Conservation (phyloP, 2,797 vertebrate species). For the Ciconia nigra region DNA sequence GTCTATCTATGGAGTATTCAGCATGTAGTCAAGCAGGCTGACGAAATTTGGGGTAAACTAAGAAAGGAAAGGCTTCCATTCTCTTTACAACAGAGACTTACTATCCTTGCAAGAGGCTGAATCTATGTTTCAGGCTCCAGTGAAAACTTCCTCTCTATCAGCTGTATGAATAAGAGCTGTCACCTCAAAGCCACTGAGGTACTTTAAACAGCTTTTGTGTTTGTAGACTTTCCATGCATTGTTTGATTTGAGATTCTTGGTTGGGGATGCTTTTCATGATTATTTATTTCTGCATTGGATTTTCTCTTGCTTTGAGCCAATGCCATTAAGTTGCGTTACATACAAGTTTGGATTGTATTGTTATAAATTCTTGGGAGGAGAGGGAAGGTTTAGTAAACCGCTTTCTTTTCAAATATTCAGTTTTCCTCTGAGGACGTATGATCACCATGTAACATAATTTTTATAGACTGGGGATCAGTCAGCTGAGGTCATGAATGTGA, state of each 20-base stretch:
- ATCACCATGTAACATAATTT: not conserved
- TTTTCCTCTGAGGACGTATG: not conserved
- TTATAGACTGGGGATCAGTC: not conserved
- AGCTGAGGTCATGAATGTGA: not conserved
- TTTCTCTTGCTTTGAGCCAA: not conserved
- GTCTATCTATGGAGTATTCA: fast-evolving
- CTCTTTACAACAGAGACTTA: not conserved
- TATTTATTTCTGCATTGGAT: not conserved
- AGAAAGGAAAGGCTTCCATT: not conserved
- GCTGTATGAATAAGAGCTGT: not conserved
- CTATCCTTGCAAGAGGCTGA: not conserved
- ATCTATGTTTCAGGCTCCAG: not conserved
- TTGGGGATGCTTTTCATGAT: not conserved
- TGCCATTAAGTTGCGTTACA: not conserved
- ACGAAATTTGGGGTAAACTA: not conserved
- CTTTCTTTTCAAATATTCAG: not conserved
- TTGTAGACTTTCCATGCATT: not conserved
- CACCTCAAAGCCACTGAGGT: not conserved
- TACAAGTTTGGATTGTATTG: not conserved
- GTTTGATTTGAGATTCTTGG: not conserved
- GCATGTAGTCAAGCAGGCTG: not conserved
- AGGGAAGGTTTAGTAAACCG: not conserved
- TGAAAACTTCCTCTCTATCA: not conserved
- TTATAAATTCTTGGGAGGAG: not conserved
- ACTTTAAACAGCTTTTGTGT: not conserved